phyloP scores from a whole-genome alignment of 2,113 vertebrate genomes.

The Mesitornis unicolor region DNA sequence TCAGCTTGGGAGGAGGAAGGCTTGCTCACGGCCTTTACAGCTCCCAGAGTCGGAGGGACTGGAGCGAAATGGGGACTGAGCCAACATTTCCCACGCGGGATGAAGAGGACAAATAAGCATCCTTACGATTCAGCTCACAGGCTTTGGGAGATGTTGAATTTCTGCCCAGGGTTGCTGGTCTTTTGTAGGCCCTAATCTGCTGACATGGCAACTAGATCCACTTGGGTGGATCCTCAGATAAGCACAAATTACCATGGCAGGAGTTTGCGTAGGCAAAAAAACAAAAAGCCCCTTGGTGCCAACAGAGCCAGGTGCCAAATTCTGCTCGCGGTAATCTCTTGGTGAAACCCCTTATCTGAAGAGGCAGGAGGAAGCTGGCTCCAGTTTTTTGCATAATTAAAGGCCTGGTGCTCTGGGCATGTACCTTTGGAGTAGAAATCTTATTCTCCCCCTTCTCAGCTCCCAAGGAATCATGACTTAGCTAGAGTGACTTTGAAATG shows the following conservation, averaged over 20 bases:
- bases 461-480: background rate
- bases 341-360: background rate
- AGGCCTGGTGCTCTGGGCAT: background rate
- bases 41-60: background rate
- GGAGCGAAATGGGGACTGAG: background rate
- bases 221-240: background rate
- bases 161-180: background rate
- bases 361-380: conserved; percentile 47
- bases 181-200: conserved; percentile 14
- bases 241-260: background rate
- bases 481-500: background rate
- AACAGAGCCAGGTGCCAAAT: background rate
- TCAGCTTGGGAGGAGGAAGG: background rate
- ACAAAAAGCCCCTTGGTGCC: background rate
- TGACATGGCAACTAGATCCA: conserved; percentile 4
- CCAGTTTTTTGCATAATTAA: conserved; percentile 6
- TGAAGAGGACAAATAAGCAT: background rate
- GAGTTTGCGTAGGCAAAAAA: background rate
- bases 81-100: background rate
- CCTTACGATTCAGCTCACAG: background rate
- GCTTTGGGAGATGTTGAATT: background rate
- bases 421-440: background rate
- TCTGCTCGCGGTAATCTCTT: background rate
- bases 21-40: background rate
- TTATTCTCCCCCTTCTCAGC: background rate